A percentile compares a stretch with the other conserved stretches of the same genome.
phyloP scores from a whole-genome alignment of 2,113 vertebrate species.

The Zapornia atra region DNA sequence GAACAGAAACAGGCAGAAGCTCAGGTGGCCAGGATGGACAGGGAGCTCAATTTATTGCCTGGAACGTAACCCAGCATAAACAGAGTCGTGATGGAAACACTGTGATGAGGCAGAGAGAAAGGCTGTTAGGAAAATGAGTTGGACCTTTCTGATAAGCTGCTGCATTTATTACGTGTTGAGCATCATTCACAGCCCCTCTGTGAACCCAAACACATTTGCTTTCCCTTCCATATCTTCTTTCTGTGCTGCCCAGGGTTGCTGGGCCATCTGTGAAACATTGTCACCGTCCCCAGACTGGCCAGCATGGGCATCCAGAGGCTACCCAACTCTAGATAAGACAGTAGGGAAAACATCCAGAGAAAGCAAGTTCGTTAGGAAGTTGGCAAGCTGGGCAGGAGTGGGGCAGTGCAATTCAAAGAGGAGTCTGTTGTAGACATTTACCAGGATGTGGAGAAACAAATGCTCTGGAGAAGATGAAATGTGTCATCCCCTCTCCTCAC shows the following conservation, averaged over 20 bases:
- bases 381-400: background rate
- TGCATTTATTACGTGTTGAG: background rate
- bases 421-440: background rate
- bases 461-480: background rate
- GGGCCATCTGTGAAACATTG: background rate
- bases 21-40: background rate
- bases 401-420: background rate
- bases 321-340: accelerated
- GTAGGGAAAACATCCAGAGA: background rate
- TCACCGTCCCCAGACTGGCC: background rate
- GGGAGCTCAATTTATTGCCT: background rate
- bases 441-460: too few species aligned
- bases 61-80: background rate
- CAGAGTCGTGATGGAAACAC: background rate
- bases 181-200: background rate
- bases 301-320: background rate
- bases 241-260: background rate
- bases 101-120: background rate
- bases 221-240: background rate
- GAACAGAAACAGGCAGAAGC: background rate
- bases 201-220: background rate
- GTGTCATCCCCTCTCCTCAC: background rate
- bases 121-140: constrained; percentile 1
- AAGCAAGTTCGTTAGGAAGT: background rate
- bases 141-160: background rate